A percentile compares a stretch with the other conserved stretches of the same genome.
phyloP scores from a whole-genome alignment of 2,113 vertebrate genomes.

The Oryzias curvinotus region DNA sequence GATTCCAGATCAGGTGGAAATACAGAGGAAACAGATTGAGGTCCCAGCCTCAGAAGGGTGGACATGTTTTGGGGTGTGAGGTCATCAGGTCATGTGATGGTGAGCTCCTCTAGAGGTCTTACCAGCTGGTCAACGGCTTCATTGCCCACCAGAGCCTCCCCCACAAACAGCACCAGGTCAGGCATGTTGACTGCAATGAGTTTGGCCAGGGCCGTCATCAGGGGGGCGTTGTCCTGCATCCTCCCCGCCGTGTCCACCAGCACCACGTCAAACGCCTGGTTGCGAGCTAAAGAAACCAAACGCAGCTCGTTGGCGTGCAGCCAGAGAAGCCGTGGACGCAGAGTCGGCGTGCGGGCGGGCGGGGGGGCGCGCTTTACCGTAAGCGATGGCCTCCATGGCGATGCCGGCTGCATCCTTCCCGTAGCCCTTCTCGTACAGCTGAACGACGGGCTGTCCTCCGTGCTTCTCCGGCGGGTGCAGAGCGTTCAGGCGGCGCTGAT shows the following conservation, averaged over 20 bases:
- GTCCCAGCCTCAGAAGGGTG: no score
- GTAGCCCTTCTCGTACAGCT: constrained; percentile 97
- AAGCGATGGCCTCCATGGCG: constrained; percentile 97
- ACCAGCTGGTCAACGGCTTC: constrained; percentile 99
- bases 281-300: constrained; percentile 80
- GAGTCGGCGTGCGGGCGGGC: not conserved
- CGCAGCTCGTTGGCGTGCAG: not conserved
- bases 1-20: no score
- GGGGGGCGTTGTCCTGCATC: constrained; percentile 97
- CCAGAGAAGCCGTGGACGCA: not conserved
- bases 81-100: not conserved
- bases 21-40: no score
- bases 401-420: constrained; percentile 97
- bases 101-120: constrained; percentile 42
- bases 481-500: constrained; percentile 89
- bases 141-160: constrained; percentile 95
- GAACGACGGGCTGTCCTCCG: constrained; percentile 82
- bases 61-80: no score
- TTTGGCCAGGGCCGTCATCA: constrained; percentile 96
- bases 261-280: constrained; percentile 94
- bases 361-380: constrained; percentile 74
- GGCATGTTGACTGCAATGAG: constrained; percentile 95
- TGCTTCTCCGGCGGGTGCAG: constrained; percentile 88
- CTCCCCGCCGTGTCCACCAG: constrained; percentile 98
- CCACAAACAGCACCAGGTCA: constrained; percentile 95